Evolutionary conservation across 1,140 invertebrate genomes (phyloP).

Genomic region (Magallana gigas): DNA sequence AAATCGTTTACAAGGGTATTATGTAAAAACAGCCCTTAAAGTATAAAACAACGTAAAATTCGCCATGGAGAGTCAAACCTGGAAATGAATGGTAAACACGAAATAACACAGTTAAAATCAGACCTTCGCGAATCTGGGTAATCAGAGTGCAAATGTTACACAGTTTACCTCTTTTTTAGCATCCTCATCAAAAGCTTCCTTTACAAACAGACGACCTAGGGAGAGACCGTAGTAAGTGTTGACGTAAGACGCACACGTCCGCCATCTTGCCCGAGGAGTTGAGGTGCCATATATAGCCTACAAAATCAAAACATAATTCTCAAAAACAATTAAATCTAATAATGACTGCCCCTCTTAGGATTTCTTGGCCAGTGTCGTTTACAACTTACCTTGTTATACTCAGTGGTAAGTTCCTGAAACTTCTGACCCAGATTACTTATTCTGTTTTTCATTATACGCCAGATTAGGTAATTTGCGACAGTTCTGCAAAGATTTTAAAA

Average conservation of each 20-base stretch:
- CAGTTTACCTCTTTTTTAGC: slow-evolving; percentile 84
- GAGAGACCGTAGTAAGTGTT: slow-evolving; percentile 93
- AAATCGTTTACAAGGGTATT: no score
- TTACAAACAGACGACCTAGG: slow-evolving; percentile 94
- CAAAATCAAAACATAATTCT: slow-evolving; percentile 9
- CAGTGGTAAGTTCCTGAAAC: slow-evolving; percentile 88
- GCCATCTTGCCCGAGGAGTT: slow-evolving; percentile 88
- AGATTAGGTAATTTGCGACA: slow-evolving; percentile 89
- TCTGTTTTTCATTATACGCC: slow-evolving; percentile 91
- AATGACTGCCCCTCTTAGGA: no score
- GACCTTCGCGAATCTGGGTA: no score
- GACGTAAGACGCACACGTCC: slow-evolving; percentile 88
- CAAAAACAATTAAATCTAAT: neutral
- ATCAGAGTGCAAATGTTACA: no score
- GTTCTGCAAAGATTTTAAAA: slow-evolving; percentile 70
- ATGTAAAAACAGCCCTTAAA: no score
- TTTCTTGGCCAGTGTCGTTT: no score
- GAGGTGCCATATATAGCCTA: slow-evolving; percentile 85
- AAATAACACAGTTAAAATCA: no score
- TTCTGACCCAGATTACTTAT: slow-evolving; percentile 90
- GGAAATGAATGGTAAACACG: neutral
- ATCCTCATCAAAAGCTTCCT: slow-evolving; percentile 89
- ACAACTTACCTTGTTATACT: slow-evolving; percentile 84
- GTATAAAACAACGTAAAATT: neutral
- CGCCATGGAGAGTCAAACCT: neutral